Evolutionary conservation across 2,797 vertebrate genomes (phyloP).

Genomic region (Sandelia bainsii): DNA sequence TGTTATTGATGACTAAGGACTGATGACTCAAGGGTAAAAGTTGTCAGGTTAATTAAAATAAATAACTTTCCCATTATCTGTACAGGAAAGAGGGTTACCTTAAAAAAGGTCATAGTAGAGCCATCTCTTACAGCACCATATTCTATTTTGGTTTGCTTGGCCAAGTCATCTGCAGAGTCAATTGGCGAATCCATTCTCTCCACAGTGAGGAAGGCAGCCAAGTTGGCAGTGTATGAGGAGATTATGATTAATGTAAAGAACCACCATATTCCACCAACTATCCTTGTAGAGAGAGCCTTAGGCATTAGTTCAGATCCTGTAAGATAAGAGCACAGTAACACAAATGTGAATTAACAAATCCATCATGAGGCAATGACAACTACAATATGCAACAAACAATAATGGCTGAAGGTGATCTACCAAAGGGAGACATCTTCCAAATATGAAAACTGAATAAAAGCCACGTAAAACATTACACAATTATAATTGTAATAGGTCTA

Average conservation of each 20-base stretch:
- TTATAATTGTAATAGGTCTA: conserved; percentile 65
- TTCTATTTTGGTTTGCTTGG: conserved; percentile 98
- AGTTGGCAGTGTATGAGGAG: conserved; percentile 97
- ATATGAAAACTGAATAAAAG: conserved; percentile 10
- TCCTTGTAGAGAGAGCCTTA: conserved; percentile 97
- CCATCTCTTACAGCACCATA: conserved; percentile 96
- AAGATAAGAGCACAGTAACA: conserved; percentile 24
- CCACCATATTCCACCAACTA: conserved; percentile 99
- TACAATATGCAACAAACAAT: not conserved
- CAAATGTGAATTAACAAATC: conserved; percentile 9
- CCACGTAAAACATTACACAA: not conserved
- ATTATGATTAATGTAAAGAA: conserved; percentile 99
- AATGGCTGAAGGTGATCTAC: not conserved
- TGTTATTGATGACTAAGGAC: conserved; percentile 16
- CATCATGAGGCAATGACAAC: not conserved
- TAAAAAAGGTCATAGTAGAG: conserved; percentile 99
- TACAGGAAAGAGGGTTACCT: conserved; percentile 83
- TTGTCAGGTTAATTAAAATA: conserved; percentile 17
- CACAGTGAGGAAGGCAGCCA: conserved; percentile 97
- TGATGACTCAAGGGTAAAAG: conserved; percentile 18
- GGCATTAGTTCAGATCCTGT: conserved; percentile 98
- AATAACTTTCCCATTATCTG: not conserved
- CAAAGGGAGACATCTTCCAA: not conserved
- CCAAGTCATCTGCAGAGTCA: conserved; percentile 95
- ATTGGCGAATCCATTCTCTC: conserved; percentile 99